Conservation (phyloP, 1,140 invertebrate species). For the Trichomalopsis sarcophagae region DNA sequence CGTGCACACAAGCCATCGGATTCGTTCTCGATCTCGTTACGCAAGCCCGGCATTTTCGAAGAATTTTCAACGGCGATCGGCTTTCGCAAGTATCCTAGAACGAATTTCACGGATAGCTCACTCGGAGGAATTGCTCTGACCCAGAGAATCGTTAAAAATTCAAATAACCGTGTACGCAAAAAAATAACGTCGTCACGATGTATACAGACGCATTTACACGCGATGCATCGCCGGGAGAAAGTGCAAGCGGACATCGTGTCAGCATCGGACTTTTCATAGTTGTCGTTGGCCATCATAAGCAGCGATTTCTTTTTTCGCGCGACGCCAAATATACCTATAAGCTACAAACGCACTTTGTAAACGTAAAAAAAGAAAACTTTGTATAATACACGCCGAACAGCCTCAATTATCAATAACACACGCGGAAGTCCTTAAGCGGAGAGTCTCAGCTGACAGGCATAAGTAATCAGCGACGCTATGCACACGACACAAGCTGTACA, state of each 20-base stretch:
- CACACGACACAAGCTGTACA: too few species aligned
- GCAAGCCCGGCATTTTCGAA: not conserved
- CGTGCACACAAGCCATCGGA: not conserved
- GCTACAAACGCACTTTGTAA: too few species aligned
- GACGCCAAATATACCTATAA: too few species aligned
- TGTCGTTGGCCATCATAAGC: not conserved
- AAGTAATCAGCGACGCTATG: not conserved
- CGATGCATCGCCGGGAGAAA: not conserved
- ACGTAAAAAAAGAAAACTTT: too few species aligned
- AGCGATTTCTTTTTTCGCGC: not conserved
- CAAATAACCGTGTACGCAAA: too few species aligned
- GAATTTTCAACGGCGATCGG: not conserved
- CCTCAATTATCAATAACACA: not conserved
- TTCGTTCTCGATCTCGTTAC: not conserved
- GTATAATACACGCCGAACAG: not conserved
- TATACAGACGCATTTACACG: not conserved
- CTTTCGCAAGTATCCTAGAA: not conserved
- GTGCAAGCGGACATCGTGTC: not conserved
- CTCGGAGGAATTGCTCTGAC: not conserved
- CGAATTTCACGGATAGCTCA: not conserved
- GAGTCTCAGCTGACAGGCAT: not conserved
- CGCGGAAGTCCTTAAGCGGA: constrained; percentile 2
- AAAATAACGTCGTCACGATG: not conserved
- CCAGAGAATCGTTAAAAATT: not conserved
- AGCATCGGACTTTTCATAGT: not conserved